A percentile compares a stretch with the other conserved stretches of the same genome.
Evolutionary conservation across 2,888 invertebrate species (phyloP).

Genomic region (Drosophila austrosaltans): DNA sequence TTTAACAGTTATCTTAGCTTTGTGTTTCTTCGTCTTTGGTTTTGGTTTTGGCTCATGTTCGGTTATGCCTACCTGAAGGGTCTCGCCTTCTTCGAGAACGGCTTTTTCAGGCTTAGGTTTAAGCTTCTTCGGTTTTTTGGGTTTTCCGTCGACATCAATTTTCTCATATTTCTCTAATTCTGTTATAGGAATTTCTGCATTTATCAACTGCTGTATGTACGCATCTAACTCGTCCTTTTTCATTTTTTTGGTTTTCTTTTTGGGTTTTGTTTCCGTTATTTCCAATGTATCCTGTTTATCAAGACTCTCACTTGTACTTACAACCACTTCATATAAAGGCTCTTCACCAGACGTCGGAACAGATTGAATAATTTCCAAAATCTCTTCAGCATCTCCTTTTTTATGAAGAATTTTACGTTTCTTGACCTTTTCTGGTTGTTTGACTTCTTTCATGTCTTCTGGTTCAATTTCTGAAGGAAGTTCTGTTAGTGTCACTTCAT

Average conservation of each 20-base stretch:
- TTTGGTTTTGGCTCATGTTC: slow-evolving; percentile 68
- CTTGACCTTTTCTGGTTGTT: slow-evolving; percentile 72
- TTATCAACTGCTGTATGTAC: slow-evolving; percentile 81
- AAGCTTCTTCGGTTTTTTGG: slow-evolving; percentile 75
- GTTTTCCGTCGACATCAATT: slow-evolving; percentile 79
- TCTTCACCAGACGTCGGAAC: slow-evolving; percentile 73
- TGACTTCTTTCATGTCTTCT: slow-evolving; percentile 51
- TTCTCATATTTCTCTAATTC: slow-evolving; percentile 84
- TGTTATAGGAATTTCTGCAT: slow-evolving; percentile 82
- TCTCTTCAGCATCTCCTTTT: slow-evolving; percentile 83
- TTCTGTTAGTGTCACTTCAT: slow-evolving; percentile 74
- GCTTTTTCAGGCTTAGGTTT: slow-evolving; percentile 55
- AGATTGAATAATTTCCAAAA: slow-evolving; percentile 82
- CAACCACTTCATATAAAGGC: slow-evolving; percentile 83
- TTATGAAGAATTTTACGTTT: slow-evolving; percentile 80
- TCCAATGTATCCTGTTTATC: slow-evolving; percentile 38
- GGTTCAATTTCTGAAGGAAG: slow-evolving; percentile 77
- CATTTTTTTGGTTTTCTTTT: slow-evolving; percentile 74
- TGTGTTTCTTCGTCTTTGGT: slow-evolving; percentile 58
- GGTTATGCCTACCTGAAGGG: slow-evolving; percentile 65
- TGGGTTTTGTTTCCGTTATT: slow-evolving; percentile 55
- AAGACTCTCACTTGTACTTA: slow-evolving; percentile 81
- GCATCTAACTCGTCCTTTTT: slow-evolving; percentile 81
- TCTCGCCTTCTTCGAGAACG: slow-evolving; percentile 56
- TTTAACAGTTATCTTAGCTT: slow-evolving; percentile 31